A percentile compares a stretch with the other conserved stretches of the same genome.
phyloP scores from a whole-genome alignment of 2,888 invertebrate genomes.

The Diarsia mendica region DNA sequence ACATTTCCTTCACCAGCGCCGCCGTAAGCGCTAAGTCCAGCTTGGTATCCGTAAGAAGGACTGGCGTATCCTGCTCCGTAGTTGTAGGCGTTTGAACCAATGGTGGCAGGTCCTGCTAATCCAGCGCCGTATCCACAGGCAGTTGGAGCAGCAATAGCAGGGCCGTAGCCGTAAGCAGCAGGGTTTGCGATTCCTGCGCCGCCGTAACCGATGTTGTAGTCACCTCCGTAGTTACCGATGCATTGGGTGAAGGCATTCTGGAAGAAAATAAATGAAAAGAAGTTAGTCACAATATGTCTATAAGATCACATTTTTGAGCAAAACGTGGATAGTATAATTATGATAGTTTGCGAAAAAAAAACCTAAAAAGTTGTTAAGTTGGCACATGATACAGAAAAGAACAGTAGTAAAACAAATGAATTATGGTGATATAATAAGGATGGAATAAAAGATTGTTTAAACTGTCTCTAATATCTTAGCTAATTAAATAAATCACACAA shows the following conservation, averaged over 20 bases:
- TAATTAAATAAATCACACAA: too few relatives aligned
- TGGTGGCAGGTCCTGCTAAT: constrained; percentile 21
- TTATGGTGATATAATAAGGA: too few relatives aligned
- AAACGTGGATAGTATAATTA: background rate
- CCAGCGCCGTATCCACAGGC: constrained; percentile 18
- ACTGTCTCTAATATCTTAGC: too few relatives aligned
- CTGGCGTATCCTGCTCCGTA: constrained; percentile 17
- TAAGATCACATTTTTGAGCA: too few relatives aligned
- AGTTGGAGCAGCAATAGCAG: background rate
- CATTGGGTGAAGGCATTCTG: constrained; percentile 35
- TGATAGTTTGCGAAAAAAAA: background rate
- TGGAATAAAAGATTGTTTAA: too few relatives aligned
- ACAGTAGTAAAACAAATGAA: too few relatives aligned
- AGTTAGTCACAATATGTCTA: too few relatives aligned
- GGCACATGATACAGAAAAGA: background rate
- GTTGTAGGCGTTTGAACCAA: constrained; percentile 5
- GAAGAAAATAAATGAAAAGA: constrained; percentile 24
- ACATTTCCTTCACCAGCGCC: constrained; percentile 60
- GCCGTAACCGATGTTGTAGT: constrained; percentile 11
- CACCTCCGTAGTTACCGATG: constrained; percentile 23
- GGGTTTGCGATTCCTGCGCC: too few relatives aligned
- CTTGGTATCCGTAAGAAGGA: constrained; percentile 29
- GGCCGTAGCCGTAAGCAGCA: constrained; percentile 8
- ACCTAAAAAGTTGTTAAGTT: background rate
- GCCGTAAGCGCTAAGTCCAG: constrained; percentile 43